Base-by-base conservation (phyloP, 2,888 invertebrate species). In the Laspeyria flexula region DNA sequence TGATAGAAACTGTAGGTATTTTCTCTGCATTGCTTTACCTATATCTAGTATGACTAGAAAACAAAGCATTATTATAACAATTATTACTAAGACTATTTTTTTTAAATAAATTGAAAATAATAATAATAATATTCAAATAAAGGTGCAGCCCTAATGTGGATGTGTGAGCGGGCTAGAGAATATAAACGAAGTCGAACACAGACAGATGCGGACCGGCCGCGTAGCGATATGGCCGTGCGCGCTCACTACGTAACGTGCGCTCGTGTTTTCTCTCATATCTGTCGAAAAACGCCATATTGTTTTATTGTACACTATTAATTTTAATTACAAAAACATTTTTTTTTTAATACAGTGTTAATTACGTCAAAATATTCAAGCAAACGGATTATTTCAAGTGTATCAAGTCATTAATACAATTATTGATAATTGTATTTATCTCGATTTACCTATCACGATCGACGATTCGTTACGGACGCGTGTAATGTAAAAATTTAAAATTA, bases 281-380 rank as follows among this genome's bases (percentile, higher is more conserved):
- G 80, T 65, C 83, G 81, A 85, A 85, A 75, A 79, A 75, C 87
- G 90, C 89, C 89, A 88, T 89, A 87, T 89, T 89, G 88, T 81
- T 81, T 86, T 81, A 80, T 81, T 83, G 76, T 81, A 69, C 69
- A 73, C 71, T 56, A 71, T 74, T 59, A 63, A 71, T 75, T 71
- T 56, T 68, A 75, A 78, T 69, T 68, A 65, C 54, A 60, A 59
- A 65, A 69, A 65, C 45, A 61, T 55, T 59, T 60, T 44, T 27
- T 43, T 58, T 45, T 50, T 23, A 23, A 31, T 10, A 53, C 21
- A 47, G 53, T 60, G 56, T 51, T 55, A 51, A 31, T 51, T 34
- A 47, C 31, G 40, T 44, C 34, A 48, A 47, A 49, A 38, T 25
- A 44, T 4, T n/a, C 29, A 44, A 51, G 16, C 9, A 9, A 51